Base-by-base conservation (phyloP, 2,888 invertebrate species). In the Melieria omissa region DNA sequence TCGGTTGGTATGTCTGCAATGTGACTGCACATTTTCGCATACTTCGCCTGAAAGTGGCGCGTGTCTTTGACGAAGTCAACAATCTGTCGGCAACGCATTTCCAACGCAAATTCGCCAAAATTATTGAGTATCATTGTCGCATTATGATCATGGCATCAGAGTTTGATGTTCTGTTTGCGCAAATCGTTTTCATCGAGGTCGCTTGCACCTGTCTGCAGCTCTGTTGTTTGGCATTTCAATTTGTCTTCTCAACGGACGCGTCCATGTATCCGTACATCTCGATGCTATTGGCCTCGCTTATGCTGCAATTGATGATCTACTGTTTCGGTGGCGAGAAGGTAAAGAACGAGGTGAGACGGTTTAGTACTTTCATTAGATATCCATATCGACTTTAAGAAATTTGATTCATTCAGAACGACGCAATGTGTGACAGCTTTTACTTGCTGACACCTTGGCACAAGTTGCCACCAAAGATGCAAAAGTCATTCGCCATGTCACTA, bases 301-400 rank as follows among this genome's bases (percentile, higher is more conserved):
- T 64, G 1, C 58, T 78, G 29, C 77, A 78, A 49, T 14, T 76
- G 66, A 70, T 74, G n/a, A 75, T 78, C 12, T 77, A 77, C 68
- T 77, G 78, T 16, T 77, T 75, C 62, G 78, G 78, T 1, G 78
- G 78, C 1, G 73, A 77, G 54, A 74, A 76, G 61, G 55, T 78
- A 14, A 72, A 74, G n/a, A 62, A 66, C 72, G 78, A 76, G 72
- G 78, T 75, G 14, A 55, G 12, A 16, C 42, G 6, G 14, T 1
- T n/a, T 4, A 41, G 10, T 46, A 49, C n/a, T 52, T 12, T 10
- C 29, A 14, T 52, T n/a, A 41, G n/a, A 65, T 41, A 7, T 58
- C 3, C 29, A 41, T 3, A 4, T 12, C 2, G 9, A 49, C 12
- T 10, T 49, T 49, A 2, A 3, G 29, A 29, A 29, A 2, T 29